These are phyloP conservation scores for Apodemus speciosus DNA, from an alignment of 2,113 vertebrate genomes.

Conservation along the genomic window DNA sequence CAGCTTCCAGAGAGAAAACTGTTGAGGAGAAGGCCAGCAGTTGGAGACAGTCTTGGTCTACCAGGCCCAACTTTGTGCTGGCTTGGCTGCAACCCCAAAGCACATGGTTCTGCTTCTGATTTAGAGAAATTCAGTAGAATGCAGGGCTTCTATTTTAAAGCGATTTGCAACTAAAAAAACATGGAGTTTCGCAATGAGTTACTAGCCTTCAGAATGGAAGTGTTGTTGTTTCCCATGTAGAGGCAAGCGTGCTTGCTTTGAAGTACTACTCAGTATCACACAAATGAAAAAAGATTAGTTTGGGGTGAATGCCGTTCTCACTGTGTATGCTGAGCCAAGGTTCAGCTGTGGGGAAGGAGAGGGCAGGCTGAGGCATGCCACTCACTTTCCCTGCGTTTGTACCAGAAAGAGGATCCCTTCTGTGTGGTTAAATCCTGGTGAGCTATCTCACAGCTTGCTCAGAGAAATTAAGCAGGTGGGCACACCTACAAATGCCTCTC, in stretches of 20 bases:
- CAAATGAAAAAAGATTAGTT: neutral
- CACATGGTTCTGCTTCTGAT: neutral
- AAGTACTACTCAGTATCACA: neutral
- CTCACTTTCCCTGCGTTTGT: slow-evolving; percentile 52
- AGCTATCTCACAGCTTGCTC: slow-evolving; percentile 75
- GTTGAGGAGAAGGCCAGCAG: neutral
- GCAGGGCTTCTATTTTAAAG: neutral
- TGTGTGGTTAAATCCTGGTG: slow-evolving; percentile 81
- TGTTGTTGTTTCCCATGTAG: neutral
- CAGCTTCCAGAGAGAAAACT: neutral
- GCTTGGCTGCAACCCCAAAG: neutral
- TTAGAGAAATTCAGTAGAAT: neutral
- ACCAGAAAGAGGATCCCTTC: slow-evolving; percentile 68
- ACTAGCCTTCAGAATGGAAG: neutral
- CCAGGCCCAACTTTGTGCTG: neutral
- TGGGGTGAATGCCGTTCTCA: neutral
- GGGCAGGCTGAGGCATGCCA: slow-evolving; percentile 72
- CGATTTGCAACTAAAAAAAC: neutral
- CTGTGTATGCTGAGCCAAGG: slow-evolving; percentile 68
- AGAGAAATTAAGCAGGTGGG: slow-evolving; percentile 68
- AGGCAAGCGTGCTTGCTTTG: slow-evolving; percentile 4
- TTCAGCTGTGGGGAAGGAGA: slow-evolving; percentile 18
- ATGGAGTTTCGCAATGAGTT: neutral
- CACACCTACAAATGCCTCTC: slow-evolving; percentile 24
- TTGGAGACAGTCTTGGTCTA: neutral